Evolutionary conservation across 1,140 invertebrate species (phyloP).

Genomic region (Pemphigus obesinymphae): DNA sequence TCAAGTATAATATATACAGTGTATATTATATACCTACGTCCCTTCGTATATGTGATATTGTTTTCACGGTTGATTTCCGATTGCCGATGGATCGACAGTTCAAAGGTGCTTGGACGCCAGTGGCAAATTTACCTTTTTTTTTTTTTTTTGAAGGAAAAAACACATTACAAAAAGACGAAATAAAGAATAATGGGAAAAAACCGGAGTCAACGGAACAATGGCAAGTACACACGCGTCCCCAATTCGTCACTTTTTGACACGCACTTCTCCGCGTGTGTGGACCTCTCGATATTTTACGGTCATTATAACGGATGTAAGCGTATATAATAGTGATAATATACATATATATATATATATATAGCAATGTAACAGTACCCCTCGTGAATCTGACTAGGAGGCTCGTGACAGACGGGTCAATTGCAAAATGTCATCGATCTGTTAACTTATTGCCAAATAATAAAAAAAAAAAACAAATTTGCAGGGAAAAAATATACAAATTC

Average conservation of each 20-base stretch:
- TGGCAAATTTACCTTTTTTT: too few relatives aligned
- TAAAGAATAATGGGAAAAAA: not conserved
- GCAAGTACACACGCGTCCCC: not conserved
- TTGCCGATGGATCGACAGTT: not conserved
- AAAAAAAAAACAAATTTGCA: not conserved
- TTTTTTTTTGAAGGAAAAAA: too few relatives aligned
- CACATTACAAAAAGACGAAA: not conserved
- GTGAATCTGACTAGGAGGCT: not conserved
- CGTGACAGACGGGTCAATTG: conserved; percentile 13
- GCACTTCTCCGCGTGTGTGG: not conserved
- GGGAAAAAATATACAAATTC: too few relatives aligned
- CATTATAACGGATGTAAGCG: not conserved
- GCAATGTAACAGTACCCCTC: not conserved
- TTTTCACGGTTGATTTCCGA: not conserved
- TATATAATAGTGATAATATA: too few relatives aligned
- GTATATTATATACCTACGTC: too few relatives aligned
- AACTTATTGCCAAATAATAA: too few relatives aligned
- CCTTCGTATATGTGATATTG: not conserved
- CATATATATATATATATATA: too few relatives aligned
- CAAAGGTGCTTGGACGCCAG: not conserved
- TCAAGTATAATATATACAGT: too few relatives aligned
- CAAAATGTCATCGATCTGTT: conserved; percentile 6
- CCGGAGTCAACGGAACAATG: not conserved
- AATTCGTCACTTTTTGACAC: conserved; percentile 3
- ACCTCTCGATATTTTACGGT: not conserved